Evolutionary conservation across 1,140 invertebrate genomes (phyloP).

Genomic region (Orius laevigatus): DNA sequence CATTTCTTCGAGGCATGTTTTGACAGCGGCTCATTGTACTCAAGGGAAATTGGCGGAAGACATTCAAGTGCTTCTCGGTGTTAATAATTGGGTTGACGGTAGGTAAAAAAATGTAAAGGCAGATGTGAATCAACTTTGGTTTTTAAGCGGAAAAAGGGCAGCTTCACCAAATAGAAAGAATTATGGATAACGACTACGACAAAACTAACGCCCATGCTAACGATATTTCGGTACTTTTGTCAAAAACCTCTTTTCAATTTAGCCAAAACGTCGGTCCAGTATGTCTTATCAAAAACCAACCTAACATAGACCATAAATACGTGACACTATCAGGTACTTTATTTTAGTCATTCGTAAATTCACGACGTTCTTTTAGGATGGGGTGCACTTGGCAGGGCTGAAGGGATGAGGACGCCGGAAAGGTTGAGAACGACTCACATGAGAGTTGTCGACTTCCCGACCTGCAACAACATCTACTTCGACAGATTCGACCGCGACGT

Average conservation of each 20-base stretch:
- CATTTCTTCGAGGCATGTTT: constrained; percentile 35
- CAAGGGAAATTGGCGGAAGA: constrained; percentile 15
- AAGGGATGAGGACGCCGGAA: no score
- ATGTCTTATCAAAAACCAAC: no score
- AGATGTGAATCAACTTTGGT: no score
- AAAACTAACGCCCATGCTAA: background rate
- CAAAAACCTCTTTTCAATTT: no score
- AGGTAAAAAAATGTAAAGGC: background rate
- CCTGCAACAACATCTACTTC: background rate
- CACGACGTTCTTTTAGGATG: no score
- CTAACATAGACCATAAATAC: no score
- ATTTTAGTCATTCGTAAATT: no score
- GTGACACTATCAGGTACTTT: no score
- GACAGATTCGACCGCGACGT: background rate
- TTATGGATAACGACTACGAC: background rate
- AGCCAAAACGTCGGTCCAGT: no score
- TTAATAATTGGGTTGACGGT: background rate
- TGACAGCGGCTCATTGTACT: constrained; percentile 54
- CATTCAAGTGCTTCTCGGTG: constrained; percentile 5
- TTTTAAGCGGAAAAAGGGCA: background rate
- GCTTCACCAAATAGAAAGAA: background rate
- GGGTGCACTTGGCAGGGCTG: no score
- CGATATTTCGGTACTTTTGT: background rate
- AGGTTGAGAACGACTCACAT: background rate
- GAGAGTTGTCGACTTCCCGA: background rate